Percentiles rank a stretch among this genome's conserved stretches.
Conservation (phyloP, 1,140 invertebrate genomes). For the Cherax destructor region DNA sequence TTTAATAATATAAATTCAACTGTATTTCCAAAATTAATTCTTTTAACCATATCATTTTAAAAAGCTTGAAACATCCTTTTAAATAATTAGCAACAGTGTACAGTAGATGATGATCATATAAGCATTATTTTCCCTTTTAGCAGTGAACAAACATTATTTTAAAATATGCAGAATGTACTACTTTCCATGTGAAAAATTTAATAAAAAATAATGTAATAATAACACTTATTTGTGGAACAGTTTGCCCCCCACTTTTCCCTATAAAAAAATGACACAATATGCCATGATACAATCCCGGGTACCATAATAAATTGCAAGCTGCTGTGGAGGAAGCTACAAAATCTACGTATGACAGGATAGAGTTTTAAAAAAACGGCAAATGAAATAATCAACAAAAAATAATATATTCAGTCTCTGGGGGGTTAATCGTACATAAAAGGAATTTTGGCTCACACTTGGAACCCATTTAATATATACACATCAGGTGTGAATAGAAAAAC, state of each 20-base stretch:
- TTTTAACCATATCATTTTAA: too few relatives aligned
- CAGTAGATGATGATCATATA: too few relatives aligned
- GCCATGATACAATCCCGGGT: neutral
- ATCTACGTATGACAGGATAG: neutral
- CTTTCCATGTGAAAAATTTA: too few relatives aligned
- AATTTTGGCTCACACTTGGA: slow-evolving; percentile 27
- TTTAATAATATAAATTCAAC: too few relatives aligned
- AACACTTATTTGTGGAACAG: neutral
- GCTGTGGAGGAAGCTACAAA: neutral
- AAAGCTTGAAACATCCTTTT: too few relatives aligned
- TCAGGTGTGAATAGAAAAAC: slow-evolving; percentile 56
- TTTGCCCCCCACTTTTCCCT: neutral
- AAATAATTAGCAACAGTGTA: too few relatives aligned
- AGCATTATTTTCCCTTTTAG: too few relatives aligned
- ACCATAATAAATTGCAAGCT: neutral
- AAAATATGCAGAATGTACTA: too few relatives aligned
- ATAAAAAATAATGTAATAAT: too few relatives aligned
- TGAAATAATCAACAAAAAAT: slow-evolving; percentile 60
- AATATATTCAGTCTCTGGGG: slow-evolving; percentile 63
- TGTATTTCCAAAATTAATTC: too few relatives aligned
- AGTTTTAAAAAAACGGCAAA: neutral
- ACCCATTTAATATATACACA: slow-evolving; percentile 49
- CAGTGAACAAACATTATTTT: too few relatives aligned
- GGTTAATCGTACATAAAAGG: slow-evolving; percentile 52
- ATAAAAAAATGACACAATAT: neutral